Base-by-base conservation (phyloP, 1,140 invertebrate genomes). In the Atta colombica region DNA sequence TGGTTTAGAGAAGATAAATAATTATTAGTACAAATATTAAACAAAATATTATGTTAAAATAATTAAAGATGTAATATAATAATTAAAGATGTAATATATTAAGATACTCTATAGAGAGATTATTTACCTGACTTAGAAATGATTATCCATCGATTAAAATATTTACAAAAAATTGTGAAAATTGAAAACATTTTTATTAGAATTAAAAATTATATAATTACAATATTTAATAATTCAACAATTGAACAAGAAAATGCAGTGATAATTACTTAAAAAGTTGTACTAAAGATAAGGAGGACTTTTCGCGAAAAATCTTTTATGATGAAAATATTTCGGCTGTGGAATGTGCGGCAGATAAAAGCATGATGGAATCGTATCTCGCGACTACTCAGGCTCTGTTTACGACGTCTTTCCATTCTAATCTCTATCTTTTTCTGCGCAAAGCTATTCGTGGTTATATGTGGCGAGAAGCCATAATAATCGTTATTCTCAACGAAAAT, bases 241-340 rank as follows among this genome's bases (percentile, higher is more conserved):
- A 61, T 61, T 12, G 6, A 39, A 61, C 1, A 45, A 45, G 3
- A 25, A 77, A 16, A 3, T 45, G 1, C n/a, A 60, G 10, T 39
- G 7, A 6, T n/a, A n/a, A 55, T 28, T 6, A 2, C 31, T 16
- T 51, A 51, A 51, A 51, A 14, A 16, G 14, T 39, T 39, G 35
- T 39, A 39, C 14, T 51, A 7, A 18, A 85, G 8, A 25, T 66
- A 31, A 87, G n/a, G 39, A 86, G 18, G 49, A 75, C 0, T 39
- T 53, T 16, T 53, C 58, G 55, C 61, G 45, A 85, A 77, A 12
- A 45, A 53, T 63, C 65, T 88, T 74, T 77, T 85, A 87, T 85
- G 35, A 12, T 75, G 60, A 68, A 85, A 85, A 88, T 88, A 88
- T 88, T 88, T 88, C 60, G 80, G 51, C 7, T 28, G 60, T 81